Evolutionary conservation across 2,113 vertebrate species (phyloP).

Genomic region (Pseudorhombus dupliciocellatus): DNA sequence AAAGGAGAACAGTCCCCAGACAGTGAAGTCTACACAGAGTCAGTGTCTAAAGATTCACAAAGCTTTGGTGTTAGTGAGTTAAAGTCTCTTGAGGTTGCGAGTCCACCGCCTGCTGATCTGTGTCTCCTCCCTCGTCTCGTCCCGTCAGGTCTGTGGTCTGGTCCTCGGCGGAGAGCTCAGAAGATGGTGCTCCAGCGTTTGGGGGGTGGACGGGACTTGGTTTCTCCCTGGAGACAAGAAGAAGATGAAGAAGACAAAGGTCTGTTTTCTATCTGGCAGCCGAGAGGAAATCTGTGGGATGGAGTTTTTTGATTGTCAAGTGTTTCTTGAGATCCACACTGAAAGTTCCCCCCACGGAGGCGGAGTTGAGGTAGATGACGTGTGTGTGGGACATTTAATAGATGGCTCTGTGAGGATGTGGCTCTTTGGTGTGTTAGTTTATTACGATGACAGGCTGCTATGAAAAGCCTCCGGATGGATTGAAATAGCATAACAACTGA

Average conservation of each 20-base stretch:
- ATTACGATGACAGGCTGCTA: conserved; percentile 37
- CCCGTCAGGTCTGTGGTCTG: conserved; percentile 43
- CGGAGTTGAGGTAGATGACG: conserved; percentile 16
- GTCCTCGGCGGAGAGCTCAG: conserved; percentile 66
- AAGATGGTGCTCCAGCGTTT: conserved; percentile 87
- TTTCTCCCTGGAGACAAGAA: conserved; percentile 73
- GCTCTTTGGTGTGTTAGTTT: conserved; percentile 45
- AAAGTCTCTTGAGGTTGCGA: conserved; percentile 68
- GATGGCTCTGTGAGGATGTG: conserved; percentile 25
- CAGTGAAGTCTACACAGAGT: conserved; percentile 34
- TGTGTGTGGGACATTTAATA: neutral
- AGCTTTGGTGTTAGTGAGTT: conserved; percentile 77
- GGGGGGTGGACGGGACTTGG: conserved; percentile 80
- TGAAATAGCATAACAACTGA: neutral
- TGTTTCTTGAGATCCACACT: conserved; percentile 26
- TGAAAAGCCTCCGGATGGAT: conserved; percentile 19
- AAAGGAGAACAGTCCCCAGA: conserved; percentile 22
- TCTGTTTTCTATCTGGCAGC: neutral
- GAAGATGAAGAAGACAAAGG: neutral
- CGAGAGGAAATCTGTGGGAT: neutral
- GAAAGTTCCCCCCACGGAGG: conserved; percentile 3
- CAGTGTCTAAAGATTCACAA: conserved; percentile 46
- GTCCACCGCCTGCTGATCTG: conserved; percentile 53
- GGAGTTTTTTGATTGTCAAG: conserved; percentile 57
- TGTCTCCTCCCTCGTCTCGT: conserved; percentile 21